Base-by-base conservation (phyloP, 1,140 invertebrate species). In the Chymomyza costata region DNA sequence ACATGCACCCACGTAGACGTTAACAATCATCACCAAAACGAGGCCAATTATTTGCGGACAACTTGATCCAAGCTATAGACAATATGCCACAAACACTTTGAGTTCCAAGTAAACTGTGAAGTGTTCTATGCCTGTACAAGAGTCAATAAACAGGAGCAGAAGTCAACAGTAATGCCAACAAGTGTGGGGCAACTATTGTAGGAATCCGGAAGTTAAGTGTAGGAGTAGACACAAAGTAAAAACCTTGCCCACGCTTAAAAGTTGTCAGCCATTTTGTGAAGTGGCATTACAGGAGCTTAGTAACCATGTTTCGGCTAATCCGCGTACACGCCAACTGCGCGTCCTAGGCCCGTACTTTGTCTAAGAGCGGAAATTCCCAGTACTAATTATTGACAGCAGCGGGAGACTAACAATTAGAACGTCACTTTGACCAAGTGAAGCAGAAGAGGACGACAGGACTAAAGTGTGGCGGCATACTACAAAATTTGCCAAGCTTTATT, bases 301-400 rank as follows among this genome's bases (percentile, higher is more conserved):
- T 61, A 76, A 52, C 55, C 47, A 55, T 65, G 61, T 62, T 61
- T 48, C 45, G 15, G 39, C 50, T 64, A 73, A 73, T 68, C 59
- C 68, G 68, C 69, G 64, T 68, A 43, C 55, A 45, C 21, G 31
- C 19, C 53, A 48, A 25, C 8, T 3, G 21, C 21, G 21, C 3
- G 21, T 8, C 8, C 21, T 25, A 25, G 21, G 8, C 21, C 3
- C 21, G 3, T 8, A 8, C 21, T 5, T 25, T 10, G 21, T 13
- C 16, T 28, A 48, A 25, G 25, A 51, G 46, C 43, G 61, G 62
- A 74, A 76, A 76, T 65, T 76, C 74, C 54, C 62, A 71, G 76
- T 56, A 63, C 71, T 80, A 71, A 76, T 76, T 76, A 76, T 67
- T 63, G 69, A 71, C 73, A 71, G 64, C 73, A 78, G 48, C 53